Evolutionary conservation across 2,797 vertebrate genomes (phyloP), one percentile per base, ranked within the genome.

Genomic region (Podarcis siculus): DNA sequence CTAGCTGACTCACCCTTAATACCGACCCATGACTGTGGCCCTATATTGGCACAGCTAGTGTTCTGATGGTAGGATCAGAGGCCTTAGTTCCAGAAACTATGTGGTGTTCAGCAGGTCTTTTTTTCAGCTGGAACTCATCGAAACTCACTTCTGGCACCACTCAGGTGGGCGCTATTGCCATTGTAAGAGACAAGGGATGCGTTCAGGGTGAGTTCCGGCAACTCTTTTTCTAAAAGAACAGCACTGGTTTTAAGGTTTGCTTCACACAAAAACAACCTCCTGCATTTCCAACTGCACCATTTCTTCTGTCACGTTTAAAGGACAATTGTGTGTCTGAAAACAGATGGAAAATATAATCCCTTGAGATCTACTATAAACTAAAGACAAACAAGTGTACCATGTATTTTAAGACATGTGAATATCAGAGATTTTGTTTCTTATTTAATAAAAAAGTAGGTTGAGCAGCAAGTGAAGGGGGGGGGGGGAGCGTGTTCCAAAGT

Each of bases 71-170:
- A 49, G 77, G 55, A 32, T 17, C 58, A 42, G 82, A 1, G 17
- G 77, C 4, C 0, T 73, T 0, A 0, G 37, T 8, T 1, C 13
- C 0, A 0, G 30, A 49, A 32, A 30, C 27, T 32, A 78, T 45
- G 13, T 66, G 55, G 64, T 8, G 13, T 55, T 55, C 49, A 55
- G 49, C 49, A 55, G 49, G 49, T 55, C 49, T 15, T 55, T 55
- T 55, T 55, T 55, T 55, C 49, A 55, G 49, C 49, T 55, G 49
- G 49, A 55, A 55, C 13, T 55, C 49, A 1, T 13, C 2, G 3
- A 15, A 55, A 55, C 13, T 55, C 13, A 55, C 13, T 55, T 55
- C 13, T 12, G 49, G 49, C 49, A 55, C 13, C 13, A 15, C 49
- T 55, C 49, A 55, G 49, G 49, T 55, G 49, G 49, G 12, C 12